These are phyloP conservation scores for Benitochromis conjunctus DNA, from an alignment of 2,113 vertebrate genomes.

Conservation along the genomic window DNA sequence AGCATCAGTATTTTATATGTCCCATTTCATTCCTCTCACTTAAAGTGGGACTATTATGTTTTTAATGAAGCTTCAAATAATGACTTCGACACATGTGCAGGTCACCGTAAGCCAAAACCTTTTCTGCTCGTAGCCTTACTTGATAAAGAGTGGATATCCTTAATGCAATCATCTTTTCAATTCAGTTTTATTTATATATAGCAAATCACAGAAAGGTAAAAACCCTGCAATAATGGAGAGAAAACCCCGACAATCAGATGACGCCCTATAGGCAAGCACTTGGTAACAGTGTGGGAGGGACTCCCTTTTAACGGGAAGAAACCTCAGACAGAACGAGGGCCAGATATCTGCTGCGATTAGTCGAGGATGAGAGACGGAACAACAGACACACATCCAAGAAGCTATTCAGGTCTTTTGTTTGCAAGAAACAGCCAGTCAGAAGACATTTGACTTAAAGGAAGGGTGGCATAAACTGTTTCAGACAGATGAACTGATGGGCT, in stretches of 20 bases:
- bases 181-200: neutral
- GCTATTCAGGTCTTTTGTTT: neutral
- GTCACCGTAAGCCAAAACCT: neutral
- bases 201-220: neutral
- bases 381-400: neutral
- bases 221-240: neutral
- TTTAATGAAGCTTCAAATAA: neutral
- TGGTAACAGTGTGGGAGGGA: neutral
- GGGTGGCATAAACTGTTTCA: neutral
- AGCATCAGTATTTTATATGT: neutral
- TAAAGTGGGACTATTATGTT: neutral
- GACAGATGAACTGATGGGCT: neutral
- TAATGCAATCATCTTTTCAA: neutral
- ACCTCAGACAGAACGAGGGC: accelerated
- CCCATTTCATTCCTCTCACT: neutral
- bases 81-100: neutral
- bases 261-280: neutral
- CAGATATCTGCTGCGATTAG: neutral
- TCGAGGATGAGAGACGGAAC: neutral
- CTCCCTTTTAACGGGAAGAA: neutral
- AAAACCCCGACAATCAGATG: neutral
- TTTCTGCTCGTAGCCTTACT: neutral
- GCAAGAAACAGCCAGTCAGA: neutral
- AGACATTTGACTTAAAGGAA: neutral
- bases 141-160: neutral